Evolutionary conservation across 2,113 vertebrate species (phyloP), one percentile per base, ranked within the genome.

Genomic region (Serinus canaria): DNA sequence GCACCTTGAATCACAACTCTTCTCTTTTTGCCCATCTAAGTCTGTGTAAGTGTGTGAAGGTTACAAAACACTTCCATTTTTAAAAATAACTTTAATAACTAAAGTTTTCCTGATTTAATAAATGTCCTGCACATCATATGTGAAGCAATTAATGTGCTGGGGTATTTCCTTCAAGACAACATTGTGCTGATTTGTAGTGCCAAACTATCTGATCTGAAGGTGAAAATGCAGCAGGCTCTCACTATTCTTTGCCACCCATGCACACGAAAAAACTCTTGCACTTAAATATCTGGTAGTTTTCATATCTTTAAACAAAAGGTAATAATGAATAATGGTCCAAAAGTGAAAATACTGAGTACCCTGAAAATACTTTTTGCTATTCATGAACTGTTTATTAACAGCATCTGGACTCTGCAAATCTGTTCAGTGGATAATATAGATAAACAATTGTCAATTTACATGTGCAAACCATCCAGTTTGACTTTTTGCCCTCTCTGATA

Each of bases 381-480:
- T 94, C 22, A 27, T 77, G 64, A 64, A 17, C 43, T 37, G 39
- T 56, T 83, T 47, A 44, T 80, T 90, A 90, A 56, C 39, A 49
- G 4, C 55, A 10, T 22, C 64, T 74, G 44, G 31, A 46, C 85
- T 87, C 66, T 88, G 35, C 55, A 94, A 5, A 94, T 90, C 49
- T 83, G 18, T 43, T 90, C 52, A 77, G 31, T 70, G 53, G 53
- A 83, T 90, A 73, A 74, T 78, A 53, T 3, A 90, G 83, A 67
- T 70, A 81, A 94, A 87, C 30, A 72, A 64, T 78, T 94, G 91
- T 86, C 85, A 93, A 52, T 90, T 93, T 92, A 50, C n/a, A 35
- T 28, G 41, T 88, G 69, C 85, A 93, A 83, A 60, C 41, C 23
- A 11, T 47, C 89, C 30, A 49, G 39, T 86, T 43, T 90, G 67